A percentile compares a stretch with the other conserved stretches of the same genome.
Conservation (phyloP, 2,113 vertebrate genomes). For the Notiomystis cincta region DNA sequence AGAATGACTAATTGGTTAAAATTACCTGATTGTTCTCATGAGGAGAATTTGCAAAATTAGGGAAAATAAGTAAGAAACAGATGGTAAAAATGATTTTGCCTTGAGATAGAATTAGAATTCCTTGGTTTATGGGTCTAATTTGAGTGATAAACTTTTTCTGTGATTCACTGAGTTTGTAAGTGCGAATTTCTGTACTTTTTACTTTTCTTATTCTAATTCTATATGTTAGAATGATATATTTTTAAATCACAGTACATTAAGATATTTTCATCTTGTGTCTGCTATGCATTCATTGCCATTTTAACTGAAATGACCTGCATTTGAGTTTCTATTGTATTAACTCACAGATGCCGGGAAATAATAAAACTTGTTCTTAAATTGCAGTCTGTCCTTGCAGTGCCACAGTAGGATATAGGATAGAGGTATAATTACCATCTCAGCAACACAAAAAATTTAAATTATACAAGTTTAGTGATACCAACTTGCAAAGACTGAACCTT, state of each 20-base stretch:
- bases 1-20: not conserved
- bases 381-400: not conserved
- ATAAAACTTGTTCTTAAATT: not conserved
- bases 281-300: not conserved
- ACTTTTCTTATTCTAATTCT: not conserved
- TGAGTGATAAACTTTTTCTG: not conserved
- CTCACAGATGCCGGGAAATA: not conserved
- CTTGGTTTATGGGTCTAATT: not conserved
- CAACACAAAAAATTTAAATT: not conserved
- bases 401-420: not conserved
- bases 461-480: not conserved
- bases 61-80: constrained; percentile 1
- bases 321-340: not conserved
- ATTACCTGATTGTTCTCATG: not conserved
- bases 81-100: not conserved
- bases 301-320: not conserved
- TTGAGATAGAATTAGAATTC: not conserved
- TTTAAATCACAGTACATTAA: not conserved
- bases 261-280: not conserved
- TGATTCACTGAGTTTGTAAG: not conserved
- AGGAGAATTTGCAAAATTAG: not conserved
- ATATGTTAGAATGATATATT: not conserved
- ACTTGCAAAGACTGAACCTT: not conserved
- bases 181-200: constrained; percentile 10
- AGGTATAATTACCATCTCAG: not conserved